Conservation (phyloP, 2,113 vertebrate genomes). For the Mesitornis unicolor region DNA sequence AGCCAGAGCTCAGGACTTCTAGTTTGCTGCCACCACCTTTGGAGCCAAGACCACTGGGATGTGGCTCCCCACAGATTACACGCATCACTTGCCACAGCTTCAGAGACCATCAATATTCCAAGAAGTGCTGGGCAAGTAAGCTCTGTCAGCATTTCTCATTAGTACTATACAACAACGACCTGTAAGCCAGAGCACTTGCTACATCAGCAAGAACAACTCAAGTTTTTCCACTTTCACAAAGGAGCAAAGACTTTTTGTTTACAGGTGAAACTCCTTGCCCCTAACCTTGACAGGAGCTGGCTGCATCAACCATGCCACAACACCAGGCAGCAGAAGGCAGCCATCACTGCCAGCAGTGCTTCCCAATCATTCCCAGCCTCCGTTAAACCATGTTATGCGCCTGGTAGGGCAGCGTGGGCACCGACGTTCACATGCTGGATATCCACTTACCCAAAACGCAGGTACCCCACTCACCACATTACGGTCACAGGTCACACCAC, state of each 20-base stretch:
- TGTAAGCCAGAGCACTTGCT: not conserved
- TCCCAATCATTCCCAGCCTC: not conserved
- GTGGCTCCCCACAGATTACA: fast-evolving
- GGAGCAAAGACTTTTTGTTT: not conserved
- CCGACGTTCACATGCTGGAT: fast-evolving
- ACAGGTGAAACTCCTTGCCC: not conserved
- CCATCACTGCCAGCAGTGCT: fast-evolving
- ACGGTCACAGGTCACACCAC: fast-evolving
- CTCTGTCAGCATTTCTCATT: fast-evolving
- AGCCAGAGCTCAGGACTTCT: not conserved
- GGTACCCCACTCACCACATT: fast-evolving
- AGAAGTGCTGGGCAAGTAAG: not conserved
- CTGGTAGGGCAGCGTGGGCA: not conserved
- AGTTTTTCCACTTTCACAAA: not conserved
- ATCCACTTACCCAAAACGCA: too few relatives aligned
- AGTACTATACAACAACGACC: fast-evolving
- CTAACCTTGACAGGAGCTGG: not conserved
- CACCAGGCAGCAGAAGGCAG: not conserved
- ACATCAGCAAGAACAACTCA: not conserved
- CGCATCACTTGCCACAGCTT: not conserved
- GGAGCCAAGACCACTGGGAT: not conserved
- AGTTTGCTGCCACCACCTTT: not conserved
- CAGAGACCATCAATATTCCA: not conserved
- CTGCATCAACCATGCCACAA: fast-evolving
- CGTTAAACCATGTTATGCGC: fast-evolving